These are phyloP conservation scores for Apostichopus japonicus DNA, from an alignment of 35 echinoderm and acorn worm genomes.

Conservation along the genomic window DNA sequence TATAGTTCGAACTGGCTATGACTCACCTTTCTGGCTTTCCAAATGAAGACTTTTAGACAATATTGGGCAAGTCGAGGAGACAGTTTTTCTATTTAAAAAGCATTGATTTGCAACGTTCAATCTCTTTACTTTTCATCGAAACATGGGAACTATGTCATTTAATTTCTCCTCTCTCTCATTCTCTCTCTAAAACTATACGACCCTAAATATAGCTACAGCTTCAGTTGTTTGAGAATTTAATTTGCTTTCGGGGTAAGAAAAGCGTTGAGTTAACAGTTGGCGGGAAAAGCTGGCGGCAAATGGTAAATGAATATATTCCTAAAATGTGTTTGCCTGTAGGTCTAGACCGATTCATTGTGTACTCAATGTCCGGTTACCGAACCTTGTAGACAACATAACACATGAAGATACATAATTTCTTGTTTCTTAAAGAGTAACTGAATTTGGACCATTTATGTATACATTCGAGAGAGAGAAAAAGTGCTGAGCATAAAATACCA, in stretches of 20 bases:
- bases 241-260: conserved; percentile 2
- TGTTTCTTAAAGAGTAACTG: no score
- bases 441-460: no score
- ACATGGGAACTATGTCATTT: neutral
- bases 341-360: neutral
- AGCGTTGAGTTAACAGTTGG: neutral
- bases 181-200: neutral
- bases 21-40: no score
- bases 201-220: no score
- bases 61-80: neutral
- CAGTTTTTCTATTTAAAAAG: conserved; percentile 13
- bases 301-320: neutral
- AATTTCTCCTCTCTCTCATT: neutral
- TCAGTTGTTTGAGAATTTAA: conserved; percentile 14
- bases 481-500: no score
- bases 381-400: neutral
- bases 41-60: no score
- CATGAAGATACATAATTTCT: no score
- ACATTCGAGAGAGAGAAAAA: no score
- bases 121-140: conserved; percentile 12
- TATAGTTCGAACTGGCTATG: no score
- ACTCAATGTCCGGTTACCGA: neutral
- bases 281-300: conserved; percentile 36
- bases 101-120: conserved; percentile 31
- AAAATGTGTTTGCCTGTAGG: neutral